Base-by-base conservation (phyloP, 2,888 invertebrate genomes). In the Anoncus sp. region DNA sequence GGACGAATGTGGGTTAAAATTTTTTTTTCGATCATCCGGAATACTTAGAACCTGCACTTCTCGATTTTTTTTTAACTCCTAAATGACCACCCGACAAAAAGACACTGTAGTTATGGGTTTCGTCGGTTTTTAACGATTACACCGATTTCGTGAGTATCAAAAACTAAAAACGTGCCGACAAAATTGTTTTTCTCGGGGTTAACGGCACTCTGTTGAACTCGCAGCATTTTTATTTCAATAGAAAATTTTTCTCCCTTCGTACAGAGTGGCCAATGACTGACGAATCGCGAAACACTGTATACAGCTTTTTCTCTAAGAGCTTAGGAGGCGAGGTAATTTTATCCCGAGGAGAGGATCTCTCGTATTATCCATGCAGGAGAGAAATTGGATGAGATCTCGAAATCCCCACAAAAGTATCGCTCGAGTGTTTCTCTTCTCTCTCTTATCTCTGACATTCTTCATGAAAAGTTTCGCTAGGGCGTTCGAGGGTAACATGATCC, bases 381-480 rank as follows among this genome's bases (percentile, higher is more conserved):
- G 55, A 73, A 65, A 55, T 55, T 67, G 55, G 65, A 73, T 27
- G 65, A 63, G 62, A 60, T 53, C 24, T 51, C 43, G 27, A 53
- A 55, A 63, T 72, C 53, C 31, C 27, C 55, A 43, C 14, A 57
- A 67, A 55, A 45, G 45, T 49, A 69, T 49, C 59, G 7, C 47
- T 47, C 35, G 55, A 60, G 43, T 62, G 43, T 27, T 20, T 20
- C 47, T 12, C 9, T 12, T 1, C 16, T 18, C 18, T 20, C 38
- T 16, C 16, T 31, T 20, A 57, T 69, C 24, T 18, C 57, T 27
- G 27, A 22, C 57, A 49, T 73, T 65, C 57, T 65, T 27, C n/a
- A 57, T 47, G 63, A 57, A 73, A 65, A 57, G 38, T 73, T 65
- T 31, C 62, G 45, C 62, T 18, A 35, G 31, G 31, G 35, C 3